Percentiles rank a stretch among this genome's conserved stretches.
These are phyloP conservation scores for Cygnus olor DNA, from an alignment of 2,797 vertebrate genomes.

Conservation along the genomic window DNA sequence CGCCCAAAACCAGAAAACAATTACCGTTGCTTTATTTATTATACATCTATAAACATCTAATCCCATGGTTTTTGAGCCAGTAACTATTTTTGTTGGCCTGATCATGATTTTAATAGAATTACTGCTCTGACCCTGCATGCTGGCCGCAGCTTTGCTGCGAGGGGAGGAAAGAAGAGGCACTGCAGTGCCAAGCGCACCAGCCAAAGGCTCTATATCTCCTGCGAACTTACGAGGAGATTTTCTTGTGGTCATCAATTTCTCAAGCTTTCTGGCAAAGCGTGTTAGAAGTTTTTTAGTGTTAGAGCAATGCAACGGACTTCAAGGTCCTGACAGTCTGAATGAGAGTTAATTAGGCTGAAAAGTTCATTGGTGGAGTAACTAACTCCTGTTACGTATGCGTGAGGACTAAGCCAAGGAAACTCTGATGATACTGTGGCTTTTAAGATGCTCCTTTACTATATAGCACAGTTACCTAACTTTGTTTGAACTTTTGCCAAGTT, in stretches of 20 bases:
- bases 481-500: not conserved
- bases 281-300: not conserved
- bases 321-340: not conserved
- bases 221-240: not conserved
- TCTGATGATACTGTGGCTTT: not conserved
- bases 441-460: not conserved
- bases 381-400: not conserved
- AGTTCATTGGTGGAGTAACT: not conserved
- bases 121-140: not conserved
- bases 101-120: not conserved
- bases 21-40: not conserved
- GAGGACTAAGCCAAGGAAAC: not conserved
- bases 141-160: not conserved
- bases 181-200: no score
- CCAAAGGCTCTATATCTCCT: not conserved
- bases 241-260: not conserved
- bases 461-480: not conserved
- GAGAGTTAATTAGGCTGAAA: not conserved
- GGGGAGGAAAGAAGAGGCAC: not conserved
- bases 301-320: not conserved
- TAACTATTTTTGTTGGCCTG: not conserved
- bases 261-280: accelerated
- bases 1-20: not conserved
- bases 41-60: not conserved
- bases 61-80: not conserved